Conservation (phyloP, 2,888 invertebrate species). For the Hydriomena furcata region DNA sequence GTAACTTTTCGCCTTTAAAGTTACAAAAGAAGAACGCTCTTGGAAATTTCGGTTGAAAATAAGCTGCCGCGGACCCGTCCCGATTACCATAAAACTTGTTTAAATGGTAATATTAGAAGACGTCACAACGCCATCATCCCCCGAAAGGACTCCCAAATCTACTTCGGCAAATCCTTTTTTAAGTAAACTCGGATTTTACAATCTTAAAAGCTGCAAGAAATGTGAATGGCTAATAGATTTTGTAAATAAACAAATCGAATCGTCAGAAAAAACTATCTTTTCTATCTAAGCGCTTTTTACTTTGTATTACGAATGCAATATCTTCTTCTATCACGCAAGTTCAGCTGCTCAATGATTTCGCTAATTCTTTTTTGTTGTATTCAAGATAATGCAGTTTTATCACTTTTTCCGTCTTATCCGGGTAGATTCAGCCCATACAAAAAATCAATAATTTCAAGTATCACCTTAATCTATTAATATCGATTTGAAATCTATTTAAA, state of each 20-base stretch:
- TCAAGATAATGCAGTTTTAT: too few species aligned
- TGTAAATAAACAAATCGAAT: too few species aligned
- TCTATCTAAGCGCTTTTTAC: too few species aligned
- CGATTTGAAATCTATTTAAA: too few species aligned
- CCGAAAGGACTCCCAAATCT: conserved; percentile 60
- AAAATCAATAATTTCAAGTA: too few species aligned
- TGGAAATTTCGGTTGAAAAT: conserved; percentile 74
- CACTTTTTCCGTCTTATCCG: too few species aligned
- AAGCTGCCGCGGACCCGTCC: conserved; percentile 65
- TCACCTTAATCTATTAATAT: too few species aligned
- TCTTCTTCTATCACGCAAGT: too few species aligned
- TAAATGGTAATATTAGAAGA: conserved; percentile 83
- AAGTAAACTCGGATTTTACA: conserved; percentile 21
- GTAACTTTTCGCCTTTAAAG: conserved; percentile 73
- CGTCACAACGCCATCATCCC: conserved; percentile 70
- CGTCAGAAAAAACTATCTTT: not conserved
- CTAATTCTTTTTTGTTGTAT: too few species aligned
- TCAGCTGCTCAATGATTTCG: too few species aligned
- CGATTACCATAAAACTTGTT: conserved; percentile 83
- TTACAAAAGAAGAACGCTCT: conserved; percentile 70
- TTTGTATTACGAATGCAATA: too few species aligned
- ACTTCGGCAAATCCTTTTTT: conserved; percentile 38
- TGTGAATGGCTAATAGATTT: not conserved
- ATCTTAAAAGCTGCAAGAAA: conserved; percentile 16
- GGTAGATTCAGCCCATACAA: too few species aligned